These are phyloP conservation scores for Acleris literana DNA, from an alignment of 2,888 invertebrate species.

Conservation along the genomic window DNA sequence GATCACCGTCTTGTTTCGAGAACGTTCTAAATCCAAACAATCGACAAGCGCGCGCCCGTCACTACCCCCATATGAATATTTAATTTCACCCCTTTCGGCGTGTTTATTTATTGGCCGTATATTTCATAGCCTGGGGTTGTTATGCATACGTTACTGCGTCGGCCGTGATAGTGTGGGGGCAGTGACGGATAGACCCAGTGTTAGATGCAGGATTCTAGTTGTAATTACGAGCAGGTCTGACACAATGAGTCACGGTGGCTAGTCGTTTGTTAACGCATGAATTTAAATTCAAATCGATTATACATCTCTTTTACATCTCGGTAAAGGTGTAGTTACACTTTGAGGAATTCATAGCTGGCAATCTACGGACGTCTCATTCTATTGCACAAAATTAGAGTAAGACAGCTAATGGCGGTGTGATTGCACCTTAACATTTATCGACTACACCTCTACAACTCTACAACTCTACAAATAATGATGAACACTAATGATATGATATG, in stretches of 20 bases:
- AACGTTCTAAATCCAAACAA: not conserved
- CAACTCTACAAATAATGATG: no score
- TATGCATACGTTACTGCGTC: slow-evolving; percentile 66
- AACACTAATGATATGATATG: no score
- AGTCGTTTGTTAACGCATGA: not conserved
- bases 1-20: not conserved
- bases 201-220: slow-evolving; percentile 3
- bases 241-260: not conserved
- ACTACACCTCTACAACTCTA: no score
- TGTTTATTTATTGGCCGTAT: slow-evolving; percentile 82
- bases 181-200: slow-evolving; percentile 24
- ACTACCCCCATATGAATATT: slow-evolving; percentile 74
- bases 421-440: no score
- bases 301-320: no score
- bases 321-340: no score
- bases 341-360: no score
- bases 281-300: no score
- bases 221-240: slow-evolving; percentile 5
- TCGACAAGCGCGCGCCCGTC: slow-evolving; percentile 44
- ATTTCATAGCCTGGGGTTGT: slow-evolving; percentile 74
- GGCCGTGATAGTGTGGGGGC: slow-evolving; percentile 28
- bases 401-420: no score
- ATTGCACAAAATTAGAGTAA: no score
- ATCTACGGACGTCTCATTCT: no score
- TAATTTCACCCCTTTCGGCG: slow-evolving; percentile 79